phyloP scores from a whole-genome alignment of 2,113 vertebrate species.

The Cephalopholis sonnerati region DNA sequence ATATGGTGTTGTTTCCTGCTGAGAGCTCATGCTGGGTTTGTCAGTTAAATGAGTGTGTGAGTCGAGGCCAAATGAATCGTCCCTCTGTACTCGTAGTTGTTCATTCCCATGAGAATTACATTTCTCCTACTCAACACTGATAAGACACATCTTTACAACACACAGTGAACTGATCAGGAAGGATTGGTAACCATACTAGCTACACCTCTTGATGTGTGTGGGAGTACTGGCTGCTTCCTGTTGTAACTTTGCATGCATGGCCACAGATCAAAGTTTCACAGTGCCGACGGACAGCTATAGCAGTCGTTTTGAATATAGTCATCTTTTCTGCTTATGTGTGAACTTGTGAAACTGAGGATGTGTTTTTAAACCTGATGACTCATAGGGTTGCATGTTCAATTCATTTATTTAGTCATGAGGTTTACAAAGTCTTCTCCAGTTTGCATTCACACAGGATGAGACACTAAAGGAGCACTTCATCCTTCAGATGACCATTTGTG shows the following conservation, averaged over 20 bases:
- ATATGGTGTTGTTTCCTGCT: background rate
- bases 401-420: background rate
- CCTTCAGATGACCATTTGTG: too few relatives aligned
- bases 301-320: background rate
- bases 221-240: background rate
- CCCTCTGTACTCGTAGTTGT: background rate
- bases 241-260: background rate
- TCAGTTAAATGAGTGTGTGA: background rate
- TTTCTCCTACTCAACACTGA: background rate
- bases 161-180: background rate
- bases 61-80: background rate
- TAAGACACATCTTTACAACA: background rate
- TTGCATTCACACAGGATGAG: background rate
- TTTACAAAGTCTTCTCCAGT: background rate
- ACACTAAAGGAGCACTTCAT: background rate
- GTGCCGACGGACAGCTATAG: background rate
- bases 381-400: background rate
- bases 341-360: background rate
- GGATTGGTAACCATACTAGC: background rate
- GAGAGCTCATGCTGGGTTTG: background rate
- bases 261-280: background rate
- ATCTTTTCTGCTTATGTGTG: background rate
- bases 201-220: background rate
- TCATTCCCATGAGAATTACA: background rate
- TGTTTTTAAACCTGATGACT: background rate